Evolutionary conservation across 2,888 invertebrate genomes (phyloP), one percentile per base, ranked within the genome.

Genomic region (Caenorhabditis sp.): DNA sequence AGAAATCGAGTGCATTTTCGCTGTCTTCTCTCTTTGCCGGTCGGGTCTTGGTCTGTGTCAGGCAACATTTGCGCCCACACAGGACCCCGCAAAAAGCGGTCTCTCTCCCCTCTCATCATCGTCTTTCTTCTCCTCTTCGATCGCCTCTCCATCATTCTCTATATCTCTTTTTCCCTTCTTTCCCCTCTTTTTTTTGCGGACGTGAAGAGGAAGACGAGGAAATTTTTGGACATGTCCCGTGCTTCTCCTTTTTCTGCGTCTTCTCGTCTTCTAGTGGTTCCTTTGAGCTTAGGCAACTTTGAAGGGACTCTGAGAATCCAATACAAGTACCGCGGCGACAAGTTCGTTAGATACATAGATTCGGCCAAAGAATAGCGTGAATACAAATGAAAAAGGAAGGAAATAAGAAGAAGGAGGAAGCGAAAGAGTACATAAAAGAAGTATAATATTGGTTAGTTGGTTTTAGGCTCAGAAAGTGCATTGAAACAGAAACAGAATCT

Each of bases 1-100:
- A 26, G 37, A 58, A 47, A 13, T 2, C 5, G 60, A 58, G 60
- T 58, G 58, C 32, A 51, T 60, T 69, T 58, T 47, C 50, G 20
- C 22, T 69, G 24, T 51, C 60, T 37, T 32, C 5, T 32, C 35
- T 32, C 51, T 35, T 35, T 35, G 26, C 1, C 20, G 26, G 24
- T 32, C 51, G 13, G 62, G 28, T 24, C 50, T 20, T 11, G n/a
- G n/a, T n/a, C n/a, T n/a, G n/a, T n/a, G 8, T n/a, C n/a, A 35
- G 47, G 70, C 61, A 71, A 71, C 70, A 71, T 71, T 71, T 62
- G 61, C 60, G 60, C 50, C 60, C 69, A 44, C 60, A 47, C 47
- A 47, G 35, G 60, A 20, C 60, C 60, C 47, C 51, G 26, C 51
- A 24, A 51, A 51, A 51, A 51, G 51, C 51, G 24, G 51, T 51